Base-by-base conservation (phyloP, 2,797 vertebrate genomes). In the Prunella strophiata region DNA sequence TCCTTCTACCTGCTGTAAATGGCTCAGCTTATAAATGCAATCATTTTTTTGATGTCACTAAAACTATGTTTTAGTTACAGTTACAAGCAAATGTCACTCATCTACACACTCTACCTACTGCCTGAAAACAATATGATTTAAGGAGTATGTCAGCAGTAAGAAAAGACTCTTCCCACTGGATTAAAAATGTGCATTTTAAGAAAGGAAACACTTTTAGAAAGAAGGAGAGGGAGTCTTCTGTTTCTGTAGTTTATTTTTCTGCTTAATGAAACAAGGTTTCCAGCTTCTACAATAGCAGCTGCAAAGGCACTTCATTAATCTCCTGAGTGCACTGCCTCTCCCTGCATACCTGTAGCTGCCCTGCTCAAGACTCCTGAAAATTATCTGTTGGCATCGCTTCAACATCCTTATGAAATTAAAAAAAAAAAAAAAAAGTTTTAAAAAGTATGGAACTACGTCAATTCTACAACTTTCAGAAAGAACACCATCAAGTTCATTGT, bases 231-330 rank as follows among this genome's bases (percentile, higher is more conserved):
- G 93, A 95, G 91, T 94, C 94, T 96, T 96, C 95, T 96, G 94
- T 97, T 97, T 96, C 96, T 76, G 81, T 92, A 95, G 93, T 96
- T 97, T 96, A 97, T 97, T 97, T 96, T 96, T 96, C 94, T 96
- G 94, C 93, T 94, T 96, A 95, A 97, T 95, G 93, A 97, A 97
- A 97, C 94, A 94, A 74, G 73, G 86, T 63, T 96, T 96, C 93
- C 81, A 96, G 93, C 78, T 97, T 91, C 74, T 72, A 96, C 89
- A 96, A 92, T 75, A 95, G 94, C 85, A 94, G 78, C 80, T 95
- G 76, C 86, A 94, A 95, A 88, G 75, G 89, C 76, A 85, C 80
- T 93, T 88, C 91, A 95, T 95, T 95, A 96, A 95, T 94, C 88
- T 93, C 88, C 36, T 13, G 57, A 84, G 84, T 76, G 66, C 72